Conservation (phyloP, 2,888 invertebrate species). For the Amphipoea oculea region DNA sequence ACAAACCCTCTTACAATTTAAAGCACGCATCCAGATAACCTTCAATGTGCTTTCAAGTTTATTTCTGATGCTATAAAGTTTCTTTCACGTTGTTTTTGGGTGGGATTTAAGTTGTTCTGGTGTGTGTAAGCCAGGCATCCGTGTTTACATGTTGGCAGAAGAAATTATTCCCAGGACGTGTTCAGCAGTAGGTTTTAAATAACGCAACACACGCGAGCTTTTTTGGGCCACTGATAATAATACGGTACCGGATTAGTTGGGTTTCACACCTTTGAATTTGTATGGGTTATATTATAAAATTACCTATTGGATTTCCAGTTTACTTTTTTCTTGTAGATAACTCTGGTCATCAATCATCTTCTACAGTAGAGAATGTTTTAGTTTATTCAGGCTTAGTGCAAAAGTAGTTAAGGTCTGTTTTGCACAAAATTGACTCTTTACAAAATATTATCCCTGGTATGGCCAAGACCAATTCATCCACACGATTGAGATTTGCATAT, state of each 20-base stretch:
- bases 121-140: constrained; percentile 62
- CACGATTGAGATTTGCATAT: background rate
- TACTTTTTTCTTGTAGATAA: too few relatives aligned
- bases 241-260: constrained; percentile 53
- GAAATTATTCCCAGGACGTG: constrained; percentile 83
- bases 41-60: constrained; percentile 42
- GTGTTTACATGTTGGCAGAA: constrained; percentile 85
- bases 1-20: constrained; percentile 51
- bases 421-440: background rate
- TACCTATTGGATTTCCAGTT: background rate
- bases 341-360: background rate
- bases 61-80: background rate
- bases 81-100: constrained; percentile 15
- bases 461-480: background rate
- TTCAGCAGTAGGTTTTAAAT: constrained; percentile 79
- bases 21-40: constrained; percentile 22
- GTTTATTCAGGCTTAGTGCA: too few relatives aligned
- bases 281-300: constrained; percentile 31
- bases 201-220: constrained; percentile 71
- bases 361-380: background rate
- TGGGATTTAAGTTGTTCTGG: constrained; percentile 54
- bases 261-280: constrained; percentile 47
- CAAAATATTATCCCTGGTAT: too few relatives aligned
- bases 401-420: background rate
- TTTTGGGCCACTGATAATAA: constrained; percentile 70